Evolutionary conservation across 1,140 invertebrate species (phyloP).

Genomic region (Trachelipus rathkii): DNA sequence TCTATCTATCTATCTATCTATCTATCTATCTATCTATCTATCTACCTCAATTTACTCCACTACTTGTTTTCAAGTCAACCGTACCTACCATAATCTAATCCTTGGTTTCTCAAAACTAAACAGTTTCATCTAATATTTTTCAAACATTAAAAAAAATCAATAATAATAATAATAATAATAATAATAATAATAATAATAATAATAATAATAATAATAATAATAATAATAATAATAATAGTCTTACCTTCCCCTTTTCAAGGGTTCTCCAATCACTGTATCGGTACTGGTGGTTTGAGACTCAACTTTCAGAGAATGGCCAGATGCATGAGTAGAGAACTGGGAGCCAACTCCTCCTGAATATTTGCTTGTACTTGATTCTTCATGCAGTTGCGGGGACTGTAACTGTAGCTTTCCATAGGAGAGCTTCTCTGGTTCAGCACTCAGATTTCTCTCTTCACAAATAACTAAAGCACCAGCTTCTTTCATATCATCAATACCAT

Average conservation of each 20-base stretch:
- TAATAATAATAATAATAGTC: neutral
- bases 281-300: conserved; percentile 36
- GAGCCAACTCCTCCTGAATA: conserved; percentile 36
- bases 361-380: neutral
- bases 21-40: too few relatives aligned
- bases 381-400: too few relatives aligned
- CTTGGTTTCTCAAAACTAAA: too few relatives aligned
- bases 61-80: too few relatives aligned
- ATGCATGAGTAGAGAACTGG: conserved; percentile 38
- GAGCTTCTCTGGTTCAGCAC: conserved; percentile 30
- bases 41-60: too few relatives aligned
- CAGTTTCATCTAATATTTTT: too few relatives aligned
- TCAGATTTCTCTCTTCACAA: conserved; percentile 44
- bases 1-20: too few relatives aligned
- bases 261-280: conserved; percentile 34
- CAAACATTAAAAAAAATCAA: too few relatives aligned
- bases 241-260: conserved; percentile 19
- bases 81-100: too few relatives aligned
- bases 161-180: neutral
- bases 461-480: conserved; percentile 37
- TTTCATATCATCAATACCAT: neutral
- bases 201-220: neutral
- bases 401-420: neutral
- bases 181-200: neutral
- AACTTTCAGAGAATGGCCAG: conserved; percentile 10